Evolutionary conservation across 2,888 invertebrate species (phyloP).

Genomic region (Liposcelis brunnea): DNA sequence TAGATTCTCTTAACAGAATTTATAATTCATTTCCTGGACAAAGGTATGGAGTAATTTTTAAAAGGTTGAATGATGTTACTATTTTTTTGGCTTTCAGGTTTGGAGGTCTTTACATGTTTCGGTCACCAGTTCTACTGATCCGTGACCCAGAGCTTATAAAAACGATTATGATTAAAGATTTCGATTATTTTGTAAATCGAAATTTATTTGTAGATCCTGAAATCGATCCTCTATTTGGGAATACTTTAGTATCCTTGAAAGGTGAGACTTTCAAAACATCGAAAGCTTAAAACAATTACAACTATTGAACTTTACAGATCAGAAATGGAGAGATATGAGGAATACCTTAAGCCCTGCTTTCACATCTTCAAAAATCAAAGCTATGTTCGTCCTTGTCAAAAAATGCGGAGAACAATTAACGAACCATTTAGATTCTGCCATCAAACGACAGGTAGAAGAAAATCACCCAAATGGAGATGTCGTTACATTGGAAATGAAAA

Average conservation of each 20-base stretch:
- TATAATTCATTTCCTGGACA: background rate
- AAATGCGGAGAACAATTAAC: conserved; percentile 16
- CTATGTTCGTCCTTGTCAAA: conserved; percentile 15
- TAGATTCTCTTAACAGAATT: background rate
- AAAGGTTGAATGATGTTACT: too few relatives aligned
- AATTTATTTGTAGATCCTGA: background rate
- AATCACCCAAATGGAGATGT: background rate
- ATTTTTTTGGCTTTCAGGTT: too few relatives aligned
- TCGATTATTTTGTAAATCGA: conserved; percentile 12
- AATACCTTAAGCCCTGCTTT: conserved; percentile 17
- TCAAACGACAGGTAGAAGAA: conserved; percentile 6
- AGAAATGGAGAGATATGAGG: conserved; percentile 17
- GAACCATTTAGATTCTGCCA: conserved; percentile 12
- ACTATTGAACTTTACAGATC: too few relatives aligned
- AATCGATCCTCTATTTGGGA: conserved; percentile 8
- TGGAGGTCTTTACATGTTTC: too few relatives aligned
- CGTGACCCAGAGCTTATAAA: conserved; percentile 14
- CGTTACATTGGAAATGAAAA: conserved; percentile 13
- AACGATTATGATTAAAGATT: conserved; percentile 13
- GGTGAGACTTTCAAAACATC: too few relatives aligned
- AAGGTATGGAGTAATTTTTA: too few relatives aligned
- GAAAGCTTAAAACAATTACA: too few relatives aligned
- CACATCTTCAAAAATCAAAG: conserved; percentile 17
- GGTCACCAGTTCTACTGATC: too few relatives aligned
- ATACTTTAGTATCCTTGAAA: conserved; percentile 6